These are phyloP conservation scores for Polyommatus icarus DNA, from an alignment of 2,888 invertebrate genomes.

Conservation along the genomic window DNA sequence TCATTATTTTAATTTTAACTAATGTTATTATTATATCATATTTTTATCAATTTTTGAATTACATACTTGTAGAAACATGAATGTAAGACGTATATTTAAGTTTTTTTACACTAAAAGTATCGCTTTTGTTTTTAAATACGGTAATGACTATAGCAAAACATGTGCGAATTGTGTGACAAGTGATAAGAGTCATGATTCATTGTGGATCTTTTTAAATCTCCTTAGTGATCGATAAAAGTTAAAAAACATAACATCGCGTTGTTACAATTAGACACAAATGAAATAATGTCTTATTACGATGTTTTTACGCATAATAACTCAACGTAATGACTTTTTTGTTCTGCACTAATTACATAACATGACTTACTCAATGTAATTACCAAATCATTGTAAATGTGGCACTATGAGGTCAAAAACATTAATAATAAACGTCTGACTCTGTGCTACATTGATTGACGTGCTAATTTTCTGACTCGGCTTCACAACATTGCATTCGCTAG, in stretches of 20 bases:
- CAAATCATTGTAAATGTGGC: neutral
- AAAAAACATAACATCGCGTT: no score
- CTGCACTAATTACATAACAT: constrained; percentile 19
- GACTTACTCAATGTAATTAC: neutral
- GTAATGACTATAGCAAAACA: neutral
- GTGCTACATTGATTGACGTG: neutral
- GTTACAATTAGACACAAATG: neutral
- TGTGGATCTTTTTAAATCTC: neutral
- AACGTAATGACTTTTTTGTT: constrained; percentile 13
- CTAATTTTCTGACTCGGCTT: no score
- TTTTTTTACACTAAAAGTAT: neutral
- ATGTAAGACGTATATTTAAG: no score
- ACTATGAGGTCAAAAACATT: neutral
- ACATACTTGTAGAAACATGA: no score
- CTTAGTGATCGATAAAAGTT: no score
- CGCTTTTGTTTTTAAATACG: neutral
- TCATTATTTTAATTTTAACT: no score
- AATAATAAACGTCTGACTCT: neutral
- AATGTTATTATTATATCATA: no score
- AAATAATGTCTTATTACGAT: neutral
- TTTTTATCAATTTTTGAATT: no score
- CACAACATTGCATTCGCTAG: no score
- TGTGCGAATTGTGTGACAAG: neutral
- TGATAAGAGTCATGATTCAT: neutral
- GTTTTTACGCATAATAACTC: neutral